Percentiles rank a stretch among this genome's conserved stretches.
Conservation (phyloP, 1,140 invertebrate genomes). For the Drosophila cardini region DNA sequence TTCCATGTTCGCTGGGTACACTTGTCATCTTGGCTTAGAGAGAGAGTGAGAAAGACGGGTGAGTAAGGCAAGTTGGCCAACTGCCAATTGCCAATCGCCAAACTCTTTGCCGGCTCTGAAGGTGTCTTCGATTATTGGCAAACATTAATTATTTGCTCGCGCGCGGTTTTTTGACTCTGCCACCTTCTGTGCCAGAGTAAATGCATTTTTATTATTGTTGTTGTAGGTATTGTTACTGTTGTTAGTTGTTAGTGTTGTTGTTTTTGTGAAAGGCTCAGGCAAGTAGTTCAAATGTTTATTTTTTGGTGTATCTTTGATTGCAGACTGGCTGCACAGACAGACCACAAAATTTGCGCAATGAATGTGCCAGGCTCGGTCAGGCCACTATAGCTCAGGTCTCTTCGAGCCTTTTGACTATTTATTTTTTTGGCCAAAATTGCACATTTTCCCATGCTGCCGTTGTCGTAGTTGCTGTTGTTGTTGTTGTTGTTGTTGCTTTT, state of each 20-base stretch:
- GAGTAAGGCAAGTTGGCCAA: slow-evolving; percentile 35
- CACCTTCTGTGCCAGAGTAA: slow-evolving; percentile 43
- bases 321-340: slow-evolving; percentile 42
- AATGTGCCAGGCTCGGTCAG: slow-evolving; percentile 76
- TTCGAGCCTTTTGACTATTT: slow-evolving; percentile 74
- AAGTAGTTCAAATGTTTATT: slow-evolving; percentile 83
- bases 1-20: slow-evolving; percentile 69
- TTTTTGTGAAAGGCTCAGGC: slow-evolving; percentile 77
- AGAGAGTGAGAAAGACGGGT: slow-evolving; percentile 19
- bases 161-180: slow-evolving; percentile 61
- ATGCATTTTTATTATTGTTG: slow-evolving; percentile 18
- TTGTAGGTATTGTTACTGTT: slow-evolving; percentile 18
- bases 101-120: slow-evolving; percentile 51
- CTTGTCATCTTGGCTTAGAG: slow-evolving; percentile 54
- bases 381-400: slow-evolving; percentile 48
- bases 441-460: slow-evolving; percentile 75
- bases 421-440: slow-evolving; percentile 81
- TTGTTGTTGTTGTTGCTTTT: slow-evolving; percentile 34
- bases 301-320: slow-evolving; percentile 79
- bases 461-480: slow-evolving; percentile 44
- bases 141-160: slow-evolving; percentile 80
- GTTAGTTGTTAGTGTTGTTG: slow-evolving; percentile 16
- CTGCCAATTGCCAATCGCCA: slow-evolving; percentile 51
- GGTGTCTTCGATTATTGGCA: slow-evolving; percentile 82
- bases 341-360: slow-evolving; percentile 73